Percentiles rank a stretch among this genome's conserved stretches.
These are phyloP conservation scores for Triplophysa bombifrons DNA, from an alignment of 2,797 vertebrate species.

Conservation along the genomic window DNA sequence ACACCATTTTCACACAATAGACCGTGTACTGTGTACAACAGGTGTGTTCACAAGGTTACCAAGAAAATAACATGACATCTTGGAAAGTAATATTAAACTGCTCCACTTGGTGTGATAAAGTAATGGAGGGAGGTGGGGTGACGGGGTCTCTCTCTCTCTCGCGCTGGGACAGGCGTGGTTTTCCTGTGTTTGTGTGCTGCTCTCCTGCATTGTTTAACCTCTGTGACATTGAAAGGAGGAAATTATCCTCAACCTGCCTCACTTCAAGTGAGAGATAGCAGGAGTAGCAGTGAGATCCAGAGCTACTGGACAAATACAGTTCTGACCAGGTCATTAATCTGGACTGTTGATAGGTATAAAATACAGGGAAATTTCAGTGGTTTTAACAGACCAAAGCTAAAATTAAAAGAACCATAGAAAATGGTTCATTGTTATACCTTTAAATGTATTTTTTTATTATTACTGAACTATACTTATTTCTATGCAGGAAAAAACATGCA, in stretches of 20 bases:
- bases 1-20: too few relatives aligned
- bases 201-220: slow-evolving; percentile 76
- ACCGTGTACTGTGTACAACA: too few relatives aligned
- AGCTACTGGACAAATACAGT: neutral
- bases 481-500: slow-evolving; percentile 3
- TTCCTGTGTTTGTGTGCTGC: slow-evolving; percentile 81
- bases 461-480: neutral
- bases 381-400: neutral
- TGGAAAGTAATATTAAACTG: slow-evolving; percentile 13
- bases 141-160: slow-evolving; percentile 3
- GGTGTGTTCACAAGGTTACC: neutral
- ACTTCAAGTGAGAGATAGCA: slow-evolving; percentile 19
- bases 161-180: slow-evolving; percentile 69
- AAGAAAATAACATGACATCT: slow-evolving; percentile 3
- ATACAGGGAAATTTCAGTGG: neutral
- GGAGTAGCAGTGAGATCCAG: neutral
- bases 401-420: neutral
- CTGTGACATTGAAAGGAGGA: slow-evolving; percentile 76
- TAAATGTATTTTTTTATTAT: too few relatives aligned
- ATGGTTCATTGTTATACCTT: neutral
- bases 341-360: neutral
- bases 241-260: slow-evolving; percentile 53
- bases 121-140: slow-evolving; percentile 1
- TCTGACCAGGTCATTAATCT: slow-evolving; percentile 1
- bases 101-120: neutral